Conservation (phyloP, 2,797 vertebrate species). For the Enteromius afrohamiltoni region DNA sequence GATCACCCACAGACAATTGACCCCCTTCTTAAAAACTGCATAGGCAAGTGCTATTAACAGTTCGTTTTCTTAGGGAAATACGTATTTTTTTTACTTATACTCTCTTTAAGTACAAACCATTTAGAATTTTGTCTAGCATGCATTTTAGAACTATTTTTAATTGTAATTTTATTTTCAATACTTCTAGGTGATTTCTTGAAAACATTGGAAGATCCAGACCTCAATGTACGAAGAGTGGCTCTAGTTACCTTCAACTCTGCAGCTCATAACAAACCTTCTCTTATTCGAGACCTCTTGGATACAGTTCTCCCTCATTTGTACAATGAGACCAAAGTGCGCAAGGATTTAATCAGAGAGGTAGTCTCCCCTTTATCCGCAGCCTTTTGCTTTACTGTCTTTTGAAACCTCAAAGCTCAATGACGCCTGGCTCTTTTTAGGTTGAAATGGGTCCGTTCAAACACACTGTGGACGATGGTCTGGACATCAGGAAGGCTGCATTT, state of each 20-base stretch:
- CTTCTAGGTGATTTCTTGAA: conserved; percentile 89
- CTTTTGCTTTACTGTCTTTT: neutral
- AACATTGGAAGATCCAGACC: conserved; percentile 90
- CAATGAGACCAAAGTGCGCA: conserved; percentile 92
- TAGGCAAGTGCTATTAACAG: conserved; percentile 79
- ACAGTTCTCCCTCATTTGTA: conserved; percentile 91
- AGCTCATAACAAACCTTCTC: conserved; percentile 90
- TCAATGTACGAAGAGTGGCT: conserved; percentile 89
- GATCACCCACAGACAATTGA: conserved; percentile 97
- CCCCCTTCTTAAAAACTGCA: conserved; percentile 96
- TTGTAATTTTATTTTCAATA: conserved; percentile 36
- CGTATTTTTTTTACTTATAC: neutral
- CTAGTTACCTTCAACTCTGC: conserved; percentile 92
- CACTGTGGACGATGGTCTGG: conserved; percentile 89
- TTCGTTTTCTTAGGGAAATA: neutral
- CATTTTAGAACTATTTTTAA: neutral
- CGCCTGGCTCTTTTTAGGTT: conserved; percentile 74
- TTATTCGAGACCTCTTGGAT: conserved; percentile 90
- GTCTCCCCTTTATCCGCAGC: conserved; percentile 14
- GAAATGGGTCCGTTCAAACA: conserved; percentile 94
- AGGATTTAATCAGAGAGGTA: conserved; percentile 91
- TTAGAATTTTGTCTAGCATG: neutral
- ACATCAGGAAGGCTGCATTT: conserved; percentile 91
- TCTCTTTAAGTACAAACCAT: neutral
- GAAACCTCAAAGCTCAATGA: neutral